A percentile compares a stretch with the other conserved stretches of the same genome.
phyloP scores from a whole-genome alignment of 2,113 vertebrate genomes.

The Phrynosoma blainvillii region DNA sequence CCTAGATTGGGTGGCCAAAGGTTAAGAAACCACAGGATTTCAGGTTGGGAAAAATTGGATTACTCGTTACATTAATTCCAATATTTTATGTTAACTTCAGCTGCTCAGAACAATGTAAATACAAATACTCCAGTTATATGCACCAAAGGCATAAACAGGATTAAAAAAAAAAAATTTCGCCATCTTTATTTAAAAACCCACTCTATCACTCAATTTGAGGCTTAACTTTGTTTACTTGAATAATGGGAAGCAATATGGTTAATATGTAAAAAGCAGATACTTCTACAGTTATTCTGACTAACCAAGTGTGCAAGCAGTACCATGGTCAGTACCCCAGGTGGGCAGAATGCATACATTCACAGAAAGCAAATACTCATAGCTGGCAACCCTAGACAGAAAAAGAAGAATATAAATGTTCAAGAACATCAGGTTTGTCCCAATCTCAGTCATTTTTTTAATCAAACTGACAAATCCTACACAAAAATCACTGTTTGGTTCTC shows the following conservation, averaged over 20 bases:
- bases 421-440: not conserved
- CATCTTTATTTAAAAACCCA: not conserved
- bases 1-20: not conserved
- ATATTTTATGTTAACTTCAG: not conserved
- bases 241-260: not conserved
- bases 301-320: not conserved
- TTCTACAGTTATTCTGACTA: not conserved
- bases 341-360: not conserved
- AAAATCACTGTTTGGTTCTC: not conserved
- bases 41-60: not conserved
- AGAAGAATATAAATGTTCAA: not conserved
- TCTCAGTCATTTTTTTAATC: not conserved
- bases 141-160: not conserved
- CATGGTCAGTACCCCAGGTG: slow-evolving; percentile 21
- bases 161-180: not conserved
- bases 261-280: not conserved
- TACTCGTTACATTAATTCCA: not conserved
- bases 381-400: not conserved
- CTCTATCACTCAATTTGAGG: not conserved
- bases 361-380: not conserved
- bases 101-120: not conserved
- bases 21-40: not conserved
- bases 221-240: not conserved
- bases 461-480: not conserved
- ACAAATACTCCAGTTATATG: not conserved